Evolutionary conservation across 2,797 vertebrate genomes (phyloP), one percentile per base, ranked within the genome.

Genomic region (Notolepis coatsorum): DNA sequence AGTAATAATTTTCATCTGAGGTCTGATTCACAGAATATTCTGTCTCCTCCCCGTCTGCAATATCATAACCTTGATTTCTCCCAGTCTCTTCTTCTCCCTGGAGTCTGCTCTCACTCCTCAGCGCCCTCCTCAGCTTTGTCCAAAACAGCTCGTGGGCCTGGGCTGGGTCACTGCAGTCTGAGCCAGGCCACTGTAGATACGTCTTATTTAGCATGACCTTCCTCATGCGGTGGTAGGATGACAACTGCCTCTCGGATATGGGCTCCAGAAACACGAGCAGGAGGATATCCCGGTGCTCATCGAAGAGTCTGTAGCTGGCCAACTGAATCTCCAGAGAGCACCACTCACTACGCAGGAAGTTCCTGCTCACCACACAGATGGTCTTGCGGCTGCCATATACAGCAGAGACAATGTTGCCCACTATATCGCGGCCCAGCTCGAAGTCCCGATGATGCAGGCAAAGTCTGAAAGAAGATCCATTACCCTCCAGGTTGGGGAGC

Each of bases 291-390:
- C 90, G 80, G 65, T 94, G 91, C 68, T 96, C 94, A 4, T 94
- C 91, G n/a, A 96, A 95, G 45, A 96, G 93, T 42, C 93, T 82
- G 65, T 95, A 93, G 80, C 93, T 96, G 62, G 95, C 95, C 60
- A 96, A 56, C 69, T 97, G 95, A 43, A 97, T 95, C 82, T 98
- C 95, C 74, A 96, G 67, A 0, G 89, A 92, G 56, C 95, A 97
- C 95, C 95, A 97, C 73, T 98, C 94, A 0, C 96, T 96, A 38
- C n/a, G 81, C 7, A 96, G 87, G 68, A 95, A 98, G 41, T 87
- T 88, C 6, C 88, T 90, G 79, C 94, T 96, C 49, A 97, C 90
- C 17, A 96, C 84, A 23, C 94, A 96, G 47, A 96, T 81, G 0
- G 94, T 96, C 82, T 96, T 96, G 1, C 91, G 86, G 62, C 95